phyloP scores from a whole-genome alignment of 2,888 invertebrate genomes.

The Pantelozetes paolii region DNA sequence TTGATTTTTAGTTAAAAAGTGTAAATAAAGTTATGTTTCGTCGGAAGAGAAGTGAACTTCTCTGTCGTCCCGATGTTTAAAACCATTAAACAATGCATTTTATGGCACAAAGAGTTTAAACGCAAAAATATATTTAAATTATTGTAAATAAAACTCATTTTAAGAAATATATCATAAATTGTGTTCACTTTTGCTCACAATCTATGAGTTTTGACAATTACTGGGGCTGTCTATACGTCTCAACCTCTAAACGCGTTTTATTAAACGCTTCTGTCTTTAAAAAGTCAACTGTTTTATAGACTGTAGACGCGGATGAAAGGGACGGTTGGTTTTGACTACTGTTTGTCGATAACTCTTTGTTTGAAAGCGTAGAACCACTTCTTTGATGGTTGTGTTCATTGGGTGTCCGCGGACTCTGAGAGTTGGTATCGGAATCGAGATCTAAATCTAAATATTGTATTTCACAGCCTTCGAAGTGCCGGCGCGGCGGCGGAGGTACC shows the following conservation, averaged over 20 bases:
- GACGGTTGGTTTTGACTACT: constrained; percentile 44
- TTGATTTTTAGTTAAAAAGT: background rate
- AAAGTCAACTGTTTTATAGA: constrained; percentile 90
- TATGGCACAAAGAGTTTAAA: background rate
- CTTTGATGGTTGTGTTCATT: constrained; percentile 37
- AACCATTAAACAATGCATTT: background rate
- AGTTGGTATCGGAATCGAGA: constrained; percentile 59
- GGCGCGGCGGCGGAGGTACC: background rate
- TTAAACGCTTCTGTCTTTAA: constrained; percentile 88
- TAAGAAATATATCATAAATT: background rate
- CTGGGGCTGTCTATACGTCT: constrained; percentile 50
- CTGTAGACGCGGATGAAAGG: constrained; percentile 54
- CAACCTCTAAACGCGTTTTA: constrained; percentile 72
- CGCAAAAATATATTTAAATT: background rate
- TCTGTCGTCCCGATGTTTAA: no score
- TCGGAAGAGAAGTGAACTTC: no score
- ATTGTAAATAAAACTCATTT: background rate
- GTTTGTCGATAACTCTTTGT: constrained; percentile 23
- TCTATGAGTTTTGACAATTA: constrained; percentile 7
- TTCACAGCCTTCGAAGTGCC: constrained; percentile 48
- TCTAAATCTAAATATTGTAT: constrained; percentile 84
- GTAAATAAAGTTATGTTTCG: constrained; percentile 1
- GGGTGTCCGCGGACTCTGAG: constrained; percentile 50
- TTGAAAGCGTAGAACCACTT: constrained; percentile 26
- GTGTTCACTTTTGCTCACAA: constrained; percentile 4